phyloP scores from a whole-genome alignment of 2,888 invertebrate genomes.

The Siphonodentalium dalli region DNA sequence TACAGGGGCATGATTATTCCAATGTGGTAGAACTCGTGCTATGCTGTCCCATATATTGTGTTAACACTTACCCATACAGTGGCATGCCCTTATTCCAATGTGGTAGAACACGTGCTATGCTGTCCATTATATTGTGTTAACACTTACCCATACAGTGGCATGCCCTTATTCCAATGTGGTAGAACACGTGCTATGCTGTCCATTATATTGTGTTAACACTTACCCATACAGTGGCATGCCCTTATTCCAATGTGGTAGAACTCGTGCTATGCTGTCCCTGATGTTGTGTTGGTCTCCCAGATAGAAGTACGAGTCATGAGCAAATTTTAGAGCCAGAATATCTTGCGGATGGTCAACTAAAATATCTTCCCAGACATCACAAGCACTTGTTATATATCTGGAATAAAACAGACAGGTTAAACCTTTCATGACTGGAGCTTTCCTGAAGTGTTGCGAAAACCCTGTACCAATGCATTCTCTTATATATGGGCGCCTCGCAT shows the following conservation, averaged over 20 bases:
- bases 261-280: conserved; percentile 66
- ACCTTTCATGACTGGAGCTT: no score
- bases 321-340: conserved; percentile 68
- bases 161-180: conserved; percentile 56
- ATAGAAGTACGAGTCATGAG: conserved; percentile 67
- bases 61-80: no score
- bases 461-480: no score
- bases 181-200: conserved; percentile 63
- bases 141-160: conserved; percentile 61
- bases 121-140: not conserved
- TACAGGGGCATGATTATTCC: conserved; percentile 66
- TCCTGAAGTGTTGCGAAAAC: no score
- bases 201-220: conserved; percentile 13
- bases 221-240: conserved; percentile 66
- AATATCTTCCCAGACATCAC: conserved; percentile 66
- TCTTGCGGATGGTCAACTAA: conserved; percentile 66
- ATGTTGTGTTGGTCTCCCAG: conserved; percentile 65
- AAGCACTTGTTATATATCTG: conserved; percentile 54
- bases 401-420: no score
- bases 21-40: no score
- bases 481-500: no score
- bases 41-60: no score
- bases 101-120: not conserved
- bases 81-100: no score
- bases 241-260: conserved; percentile 65